A percentile compares a stretch with the other conserved stretches of the same genome.
Conservation (phyloP, 2,113 vertebrate genomes). For the Phyllostomus hastatus region DNA sequence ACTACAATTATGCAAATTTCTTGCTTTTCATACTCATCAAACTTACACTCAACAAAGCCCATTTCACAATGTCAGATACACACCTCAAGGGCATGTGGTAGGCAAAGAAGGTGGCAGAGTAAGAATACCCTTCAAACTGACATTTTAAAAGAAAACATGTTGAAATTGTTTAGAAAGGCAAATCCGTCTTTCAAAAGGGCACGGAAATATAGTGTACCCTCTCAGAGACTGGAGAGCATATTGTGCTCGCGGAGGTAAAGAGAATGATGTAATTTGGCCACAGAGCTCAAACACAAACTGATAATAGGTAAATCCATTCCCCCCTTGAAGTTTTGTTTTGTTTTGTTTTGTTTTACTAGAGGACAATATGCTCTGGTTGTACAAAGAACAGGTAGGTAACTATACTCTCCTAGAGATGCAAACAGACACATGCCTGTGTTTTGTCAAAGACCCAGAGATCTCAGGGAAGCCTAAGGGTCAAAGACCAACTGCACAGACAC, state of each 20-base stretch:
- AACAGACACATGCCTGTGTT: background rate
- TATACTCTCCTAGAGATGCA: background rate
- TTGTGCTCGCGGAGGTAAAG: background rate
- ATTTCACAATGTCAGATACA: conserved; percentile 58
- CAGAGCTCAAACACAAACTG: background rate
- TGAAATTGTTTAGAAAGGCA: conserved; percentile 32
- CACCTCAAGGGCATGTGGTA: conserved; percentile 57
- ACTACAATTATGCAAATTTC: conserved; percentile 69
- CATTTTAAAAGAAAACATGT: conserved; percentile 52
- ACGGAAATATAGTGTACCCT: conserved; percentile 55
- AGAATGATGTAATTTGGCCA: background rate
- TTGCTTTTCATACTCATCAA: conserved; percentile 74
- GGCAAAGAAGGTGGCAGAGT: conserved; percentile 61
- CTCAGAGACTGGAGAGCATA: background rate
- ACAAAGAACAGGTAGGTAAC: background rate
- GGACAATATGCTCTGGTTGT: background rate
- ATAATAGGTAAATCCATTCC: background rate
- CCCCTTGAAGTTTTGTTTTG: background rate
- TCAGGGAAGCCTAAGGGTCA: background rate
- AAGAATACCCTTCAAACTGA: conserved; percentile 56
- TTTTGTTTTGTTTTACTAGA: background rate
- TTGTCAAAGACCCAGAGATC: background rate
- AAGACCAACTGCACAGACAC: background rate
- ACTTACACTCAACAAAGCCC: conserved; percentile 57
- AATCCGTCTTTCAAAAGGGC: background rate